Evolutionary conservation across 2,113 vertebrate genomes (phyloP), one percentile per base, ranked within the genome.

Genomic region (Semicossyphus pulcher): DNA sequence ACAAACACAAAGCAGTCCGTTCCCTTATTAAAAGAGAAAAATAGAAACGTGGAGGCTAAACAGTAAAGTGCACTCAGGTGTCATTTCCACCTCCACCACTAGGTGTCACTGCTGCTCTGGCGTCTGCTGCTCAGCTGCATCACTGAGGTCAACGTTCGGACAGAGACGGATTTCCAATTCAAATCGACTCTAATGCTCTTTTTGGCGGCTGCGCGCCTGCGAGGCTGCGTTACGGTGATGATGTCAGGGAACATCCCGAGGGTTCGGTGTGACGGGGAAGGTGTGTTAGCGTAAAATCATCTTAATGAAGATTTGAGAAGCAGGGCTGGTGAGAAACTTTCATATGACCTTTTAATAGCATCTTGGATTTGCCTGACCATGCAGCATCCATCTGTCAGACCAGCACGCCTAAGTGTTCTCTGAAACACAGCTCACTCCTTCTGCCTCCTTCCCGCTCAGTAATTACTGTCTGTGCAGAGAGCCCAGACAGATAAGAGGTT

Each of bases 401-500:
- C n/a, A n/a, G n/a, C n/a, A n/a, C n/a, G n/a, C n/a, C n/a, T n/a
- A n/a, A n/a, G n/a, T n/a, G n/a, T n/a, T n/a, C n/a, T n/a, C n/a
- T n/a, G n/a, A n/a, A n/a, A n/a, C n/a, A n/a, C n/a, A n/a, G 12
- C 14, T 21, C 47, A 37, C 41, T 32, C 44, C 39, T n/a, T 16
- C 34, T 0, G 15, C 1, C 25, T 18, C 29, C 4, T 28, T 25
- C 29, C 58, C 45, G 53, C 73, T 59, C 42, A 57, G 66, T 66
- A 71, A 66, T 66, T 34, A 25, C 51, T 45, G 25, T 68, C 67
- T 63, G 57, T 3, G 36, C 37, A 0, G 15, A 37, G 67, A 52
- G 71, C 63, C 21, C 48, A 18, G 59, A 36, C 54, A 67, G 80
- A 86, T 80, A 67, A 80, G 75, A 67, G 56, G 12, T 85, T 80